Base-by-base conservation (phyloP, 1,140 invertebrate genomes). In the Arion vulgaris region DNA sequence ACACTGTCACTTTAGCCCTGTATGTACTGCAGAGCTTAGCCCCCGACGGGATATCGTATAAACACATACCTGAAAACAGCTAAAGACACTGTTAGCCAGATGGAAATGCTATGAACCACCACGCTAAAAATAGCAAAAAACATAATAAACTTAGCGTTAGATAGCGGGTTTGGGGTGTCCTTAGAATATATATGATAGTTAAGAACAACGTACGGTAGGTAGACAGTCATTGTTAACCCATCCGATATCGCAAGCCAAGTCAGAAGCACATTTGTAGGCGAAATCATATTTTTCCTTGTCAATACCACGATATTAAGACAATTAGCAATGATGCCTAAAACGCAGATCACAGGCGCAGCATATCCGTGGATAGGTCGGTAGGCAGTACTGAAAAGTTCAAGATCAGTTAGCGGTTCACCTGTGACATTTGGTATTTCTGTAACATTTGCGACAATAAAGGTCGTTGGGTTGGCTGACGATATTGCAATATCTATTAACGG, bases 91-190 rank as follows among this genome's bases (percentile, higher is more conserved):
- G 98, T 98, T 83, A 99, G 91, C 95, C 96, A 98, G 77, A 98
- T 98, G 0, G 97, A 97, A 73, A 98, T 96, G 0, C 97, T 98
- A 91, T 99, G 98, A 88, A 96, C 94, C 0, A 97, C 95, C 94
- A 94, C 93, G 45, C 94, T 93, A 89, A 97, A 97, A 84, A 97
- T 89, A 62, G 90, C 91, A 82, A 91, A 91, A 72, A 89, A 89
- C 76, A 92, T 84, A 19, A 91, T 84, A 81, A 89, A 92, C 34
- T 84, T 84, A 15, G 89, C 89, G 53, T 87, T 86, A 36, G 62
- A 66, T 19, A 86, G 76, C 0, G 88, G 88, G 66, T 89, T 86
- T 15, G 88, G 62, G 7, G 73, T n/a, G 34, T 77, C 69, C 13
- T 84, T 86, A 9, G 62, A 9, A 11, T 86, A 87, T 17, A 92